These are phyloP conservation scores for Gnathonemus echidnorhynchus DNA, from an alignment of 2,113 vertebrate species.

Conservation along the genomic window DNA sequence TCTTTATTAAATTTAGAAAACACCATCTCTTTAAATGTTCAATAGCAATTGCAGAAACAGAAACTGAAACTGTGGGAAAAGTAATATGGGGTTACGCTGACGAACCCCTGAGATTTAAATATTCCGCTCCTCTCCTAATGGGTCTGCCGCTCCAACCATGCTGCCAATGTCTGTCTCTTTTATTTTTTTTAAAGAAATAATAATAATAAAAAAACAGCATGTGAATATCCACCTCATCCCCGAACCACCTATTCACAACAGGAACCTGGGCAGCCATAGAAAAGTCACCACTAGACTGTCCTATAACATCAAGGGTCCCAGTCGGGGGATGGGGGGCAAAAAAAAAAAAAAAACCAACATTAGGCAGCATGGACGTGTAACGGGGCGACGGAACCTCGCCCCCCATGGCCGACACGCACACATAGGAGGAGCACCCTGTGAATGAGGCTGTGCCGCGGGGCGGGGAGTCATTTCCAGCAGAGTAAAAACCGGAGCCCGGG, in stretches of 20 bases:
- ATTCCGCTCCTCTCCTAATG: conserved; percentile 33
- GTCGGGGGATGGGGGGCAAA: neutral
- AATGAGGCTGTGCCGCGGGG: neutral
- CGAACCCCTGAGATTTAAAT: conserved; percentile 67
- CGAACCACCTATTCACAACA: neutral
- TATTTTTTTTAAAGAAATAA: neutral
- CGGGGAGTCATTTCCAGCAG: conserved; percentile 21
- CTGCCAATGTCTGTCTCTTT: neutral
- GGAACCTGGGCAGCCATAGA: neutral
- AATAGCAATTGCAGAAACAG: conserved; percentile 64
- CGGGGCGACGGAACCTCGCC: conserved; percentile 52
- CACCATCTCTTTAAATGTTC: conserved; percentile 63
- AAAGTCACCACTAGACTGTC: neutral
- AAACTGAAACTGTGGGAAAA: conserved; percentile 42
- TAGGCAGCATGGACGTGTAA: conserved; percentile 54
- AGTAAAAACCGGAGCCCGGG: conserved; percentile 50
- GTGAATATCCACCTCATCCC: neutral
- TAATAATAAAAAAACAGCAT: neutral
- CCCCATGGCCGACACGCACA: conserved; percentile 36
- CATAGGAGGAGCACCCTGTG: conserved; percentile 6
- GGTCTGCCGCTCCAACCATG: neutral
- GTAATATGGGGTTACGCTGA: conserved; percentile 39
- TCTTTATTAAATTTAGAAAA: conserved; percentile 79
- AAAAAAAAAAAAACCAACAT: conserved; percentile 31
- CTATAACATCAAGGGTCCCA: neutral